Evolutionary conservation across 2,888 invertebrate genomes (phyloP), one percentile per base, ranked within the genome.

Genomic region (Metalampra italica): DNA sequence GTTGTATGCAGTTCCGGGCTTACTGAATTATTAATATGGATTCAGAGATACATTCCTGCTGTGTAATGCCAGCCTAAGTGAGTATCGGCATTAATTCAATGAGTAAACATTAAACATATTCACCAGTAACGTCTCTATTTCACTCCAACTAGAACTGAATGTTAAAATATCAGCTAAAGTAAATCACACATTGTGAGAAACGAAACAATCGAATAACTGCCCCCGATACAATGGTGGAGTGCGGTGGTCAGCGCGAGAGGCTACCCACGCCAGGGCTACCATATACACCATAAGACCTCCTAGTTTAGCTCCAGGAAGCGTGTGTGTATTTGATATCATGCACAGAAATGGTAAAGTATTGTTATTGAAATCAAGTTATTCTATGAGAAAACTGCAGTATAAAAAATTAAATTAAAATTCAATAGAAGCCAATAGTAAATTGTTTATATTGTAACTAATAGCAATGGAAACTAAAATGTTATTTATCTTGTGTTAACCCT

Each of bases 141-240:
- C 36, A 9, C 32, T 8, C 32, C 5, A n/a, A 29, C n/a, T 37
- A 38, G 9, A 45, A 45, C 11, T 29, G 47, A 41, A 48, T 46
- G 43, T 36, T 46, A 45, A 51, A 50, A 44, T 54, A 52, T 49
- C 49, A 47, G 51, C 48, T 57, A 59, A 55, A 61, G 47, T 57
- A 59, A 55, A 61, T 59, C 57, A 57, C 60, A 59, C 54, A 63
- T 59, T 61, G 57, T 63, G 52, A 38, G 51, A 60, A 62, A 61
- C 56, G 59, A 63, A 66, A 66, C 61, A 59, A 68, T 68, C 54
- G 61, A 53, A 57, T 54, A 55, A 58, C 58, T 54, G 53, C 45
- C 37, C 44, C 41, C 47, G 39, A 47, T 45, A 60, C 61, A 61
- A 61, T 63, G 22, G 22, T 22, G 22, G 2, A 22, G 3, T 22